Evolutionary conservation across 2,888 invertebrate genomes (phyloP).

Genomic region (Myopa tessellatipennis): DNA sequence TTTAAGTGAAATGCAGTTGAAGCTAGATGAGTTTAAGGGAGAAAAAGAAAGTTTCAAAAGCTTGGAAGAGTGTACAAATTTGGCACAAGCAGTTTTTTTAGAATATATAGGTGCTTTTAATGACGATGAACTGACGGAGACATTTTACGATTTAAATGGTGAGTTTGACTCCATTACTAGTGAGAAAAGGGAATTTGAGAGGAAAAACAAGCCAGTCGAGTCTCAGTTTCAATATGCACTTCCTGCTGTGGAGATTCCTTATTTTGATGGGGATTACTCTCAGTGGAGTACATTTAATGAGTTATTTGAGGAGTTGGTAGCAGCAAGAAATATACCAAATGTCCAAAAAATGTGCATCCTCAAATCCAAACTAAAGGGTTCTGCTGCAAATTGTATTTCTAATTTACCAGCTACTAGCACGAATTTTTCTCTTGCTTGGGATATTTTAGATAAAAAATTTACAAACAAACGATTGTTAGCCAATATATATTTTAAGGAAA

Average conservation of each 20-base stretch:
- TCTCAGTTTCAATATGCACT: background rate
- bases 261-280: background rate
- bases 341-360: background rate
- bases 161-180: background rate
- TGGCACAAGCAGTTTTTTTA: background rate
- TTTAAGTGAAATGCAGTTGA: background rate
- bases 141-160: background rate
- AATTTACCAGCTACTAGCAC: background rate
- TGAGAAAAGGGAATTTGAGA: background rate
- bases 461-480: background rate
- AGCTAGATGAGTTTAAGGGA: background rate
- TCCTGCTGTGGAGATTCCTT: slow-evolving; percentile 1
- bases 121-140: background rate
- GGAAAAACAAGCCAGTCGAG: background rate
- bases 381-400: background rate
- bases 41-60: background rate
- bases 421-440: background rate
- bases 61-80: background rate
- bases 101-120: background rate
- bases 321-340: background rate
- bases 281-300: background rate
- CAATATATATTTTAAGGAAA: background rate
- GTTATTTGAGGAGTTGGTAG: background rate
- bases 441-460: background rate
- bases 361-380: background rate